These are phyloP conservation scores for Plagodis dolabraria DNA, from an alignment of 2,888 invertebrate genomes.

Conservation along the genomic window DNA sequence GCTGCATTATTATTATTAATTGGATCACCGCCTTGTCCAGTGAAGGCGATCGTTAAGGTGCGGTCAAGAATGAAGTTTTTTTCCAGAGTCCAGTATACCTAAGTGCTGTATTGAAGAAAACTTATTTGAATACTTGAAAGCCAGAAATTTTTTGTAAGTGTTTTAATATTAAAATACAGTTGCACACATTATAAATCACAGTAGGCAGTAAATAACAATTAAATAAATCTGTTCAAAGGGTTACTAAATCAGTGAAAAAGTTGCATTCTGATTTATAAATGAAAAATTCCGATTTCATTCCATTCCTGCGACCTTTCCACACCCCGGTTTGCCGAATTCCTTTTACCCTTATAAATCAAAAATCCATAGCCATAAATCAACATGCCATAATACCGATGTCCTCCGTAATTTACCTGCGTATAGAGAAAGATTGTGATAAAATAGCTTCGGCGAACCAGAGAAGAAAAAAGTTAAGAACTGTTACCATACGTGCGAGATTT, in stretches of 20 bases:
- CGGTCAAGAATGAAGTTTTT: conserved; percentile 47
- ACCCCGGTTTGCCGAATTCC: neutral
- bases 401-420: conserved; percentile 55
- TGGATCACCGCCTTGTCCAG: conserved; percentile 72
- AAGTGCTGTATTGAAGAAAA: neutral
- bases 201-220: too few species aligned
- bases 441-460: neutral
- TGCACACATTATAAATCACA: too few species aligned
- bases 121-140: too few species aligned
- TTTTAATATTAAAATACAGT: too few species aligned
- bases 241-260: too few species aligned
- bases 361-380: conserved; percentile 35
- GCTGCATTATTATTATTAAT: conserved; percentile 79
- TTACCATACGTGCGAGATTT: too few species aligned
- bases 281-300: conserved; percentile 4
- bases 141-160: too few species aligned
- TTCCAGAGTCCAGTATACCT: conserved; percentile 47
- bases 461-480: neutral
- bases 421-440: conserved; percentile 13
- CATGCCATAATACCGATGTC: conserved; percentile 33
- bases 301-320: conserved; percentile 5
- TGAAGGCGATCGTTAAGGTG: conserved; percentile 64
- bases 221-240: too few species aligned
- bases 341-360: conserved; percentile 55
- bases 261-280: neutral